These are phyloP conservation scores for Tenrec ecaudatus DNA, from an alignment of 2,113 vertebrate species.

Conservation along the genomic window DNA sequence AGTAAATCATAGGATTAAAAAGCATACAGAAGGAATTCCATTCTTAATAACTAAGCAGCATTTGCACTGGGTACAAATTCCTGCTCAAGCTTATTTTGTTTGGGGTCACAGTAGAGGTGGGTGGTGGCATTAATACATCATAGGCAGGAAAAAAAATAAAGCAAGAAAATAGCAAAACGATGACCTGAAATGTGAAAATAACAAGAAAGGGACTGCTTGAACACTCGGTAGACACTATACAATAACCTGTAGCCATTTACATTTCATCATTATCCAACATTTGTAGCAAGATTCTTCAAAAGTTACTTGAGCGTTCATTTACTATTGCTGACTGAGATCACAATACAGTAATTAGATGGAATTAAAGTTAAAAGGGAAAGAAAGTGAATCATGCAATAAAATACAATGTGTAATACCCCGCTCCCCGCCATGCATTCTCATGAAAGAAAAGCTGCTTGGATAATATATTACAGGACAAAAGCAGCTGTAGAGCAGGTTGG, in stretches of 20 bases:
- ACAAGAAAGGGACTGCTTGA: conserved; percentile 40
- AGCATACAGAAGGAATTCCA: neutral
- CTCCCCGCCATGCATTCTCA: neutral
- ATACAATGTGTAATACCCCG: neutral
- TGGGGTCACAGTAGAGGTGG: neutral
- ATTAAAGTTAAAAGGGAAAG: conserved; percentile 73
- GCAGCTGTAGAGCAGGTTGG: neutral
- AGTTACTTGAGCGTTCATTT: conserved; percentile 71
- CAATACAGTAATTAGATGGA: conserved; percentile 72
- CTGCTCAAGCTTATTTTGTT: neutral
- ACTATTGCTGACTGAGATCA: conserved; percentile 71
- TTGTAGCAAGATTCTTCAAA: conserved; percentile 70
- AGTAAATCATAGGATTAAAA: no score
- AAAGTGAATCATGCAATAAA: conserved; percentile 69
- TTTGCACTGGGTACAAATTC: neutral
- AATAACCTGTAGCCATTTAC: conserved; percentile 9
- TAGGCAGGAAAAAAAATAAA: neutral
- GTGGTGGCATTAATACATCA: neutral
- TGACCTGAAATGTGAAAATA: conserved; percentile 45
- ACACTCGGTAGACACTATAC: neutral
- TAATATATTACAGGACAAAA: conserved; percentile 41
- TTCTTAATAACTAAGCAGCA: neutral
- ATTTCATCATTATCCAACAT: conserved; percentile 47
- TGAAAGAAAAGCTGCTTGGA: conserved; percentile 32
- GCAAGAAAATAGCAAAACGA: neutral